Conservation (phyloP, 2,797 vertebrate genomes). For the Pogoniulus pusillus region DNA sequence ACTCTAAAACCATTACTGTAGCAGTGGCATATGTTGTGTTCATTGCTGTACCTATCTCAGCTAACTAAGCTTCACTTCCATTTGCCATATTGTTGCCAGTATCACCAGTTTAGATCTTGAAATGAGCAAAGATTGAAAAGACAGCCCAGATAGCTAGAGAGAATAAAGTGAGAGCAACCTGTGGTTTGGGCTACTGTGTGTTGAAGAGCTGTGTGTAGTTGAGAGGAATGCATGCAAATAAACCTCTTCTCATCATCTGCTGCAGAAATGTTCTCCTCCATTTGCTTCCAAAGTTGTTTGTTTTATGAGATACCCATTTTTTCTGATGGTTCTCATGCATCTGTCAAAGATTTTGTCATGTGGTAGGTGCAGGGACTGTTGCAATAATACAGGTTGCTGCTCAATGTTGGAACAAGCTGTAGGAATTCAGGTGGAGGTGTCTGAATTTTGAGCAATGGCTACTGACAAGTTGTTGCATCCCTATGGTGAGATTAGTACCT, state of each 20-base stretch:
- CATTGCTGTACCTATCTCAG: background rate
- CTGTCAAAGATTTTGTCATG: background rate
- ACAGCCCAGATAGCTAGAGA: background rate
- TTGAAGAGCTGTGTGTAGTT: background rate
- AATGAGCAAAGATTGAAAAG: background rate
- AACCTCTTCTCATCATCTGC: background rate
- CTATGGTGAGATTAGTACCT: background rate
- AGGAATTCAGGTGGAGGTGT: background rate
- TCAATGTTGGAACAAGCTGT: background rate
- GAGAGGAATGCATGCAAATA: background rate
- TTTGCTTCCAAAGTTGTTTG: background rate
- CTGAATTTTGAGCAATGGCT: background rate
- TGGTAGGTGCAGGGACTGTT: background rate
- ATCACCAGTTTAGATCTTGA: background rate
- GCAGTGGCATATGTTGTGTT: background rate
- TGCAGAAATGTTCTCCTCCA: background rate
- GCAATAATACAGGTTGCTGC: background rate
- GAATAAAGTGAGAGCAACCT: background rate
- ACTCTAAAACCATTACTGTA: background rate
- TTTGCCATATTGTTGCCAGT: constrained; percentile 4
- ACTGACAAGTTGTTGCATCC: background rate
- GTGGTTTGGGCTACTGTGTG: background rate
- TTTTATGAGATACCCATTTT: background rate
- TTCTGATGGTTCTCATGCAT: background rate
- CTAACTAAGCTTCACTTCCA: constrained; percentile 6